Conservation (phyloP, 1,140 invertebrate species). For the Euura lappo region DNA sequence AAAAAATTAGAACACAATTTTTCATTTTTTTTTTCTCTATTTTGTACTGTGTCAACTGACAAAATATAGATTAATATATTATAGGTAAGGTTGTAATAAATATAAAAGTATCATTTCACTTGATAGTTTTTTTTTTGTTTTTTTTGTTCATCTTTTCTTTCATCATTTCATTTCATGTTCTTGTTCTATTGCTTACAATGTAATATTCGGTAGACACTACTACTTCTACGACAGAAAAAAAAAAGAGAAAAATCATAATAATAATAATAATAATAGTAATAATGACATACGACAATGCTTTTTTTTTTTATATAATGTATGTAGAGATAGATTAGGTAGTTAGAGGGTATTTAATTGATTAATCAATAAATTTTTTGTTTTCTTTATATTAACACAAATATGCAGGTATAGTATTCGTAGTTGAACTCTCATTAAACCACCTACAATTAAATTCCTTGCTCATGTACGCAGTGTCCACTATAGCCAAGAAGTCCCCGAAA, state of each 20-base stretch:
- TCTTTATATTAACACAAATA: too few relatives aligned
- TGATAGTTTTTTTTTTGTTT: conserved; percentile 28
- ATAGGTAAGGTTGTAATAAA: conserved; percentile 42
- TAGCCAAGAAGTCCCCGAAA: too few relatives aligned
- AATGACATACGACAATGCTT: conserved; percentile 32
- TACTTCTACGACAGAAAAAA: conserved; percentile 27
- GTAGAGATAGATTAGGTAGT: background rate
- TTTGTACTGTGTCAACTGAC: conserved; percentile 9
- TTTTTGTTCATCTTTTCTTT: conserved; percentile 32
- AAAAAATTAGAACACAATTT: background rate
- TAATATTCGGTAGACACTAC: conserved; percentile 28
- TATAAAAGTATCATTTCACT: conserved; percentile 26
- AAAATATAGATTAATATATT: background rate
- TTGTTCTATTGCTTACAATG: conserved; percentile 22
- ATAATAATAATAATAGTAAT: conserved; percentile 22
- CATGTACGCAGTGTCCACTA: too few relatives aligned
- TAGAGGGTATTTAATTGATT: too few relatives aligned
- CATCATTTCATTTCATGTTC: background rate
- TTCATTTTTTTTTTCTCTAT: conserved; percentile 17
- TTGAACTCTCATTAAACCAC: too few relatives aligned
- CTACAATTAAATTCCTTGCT: too few relatives aligned
- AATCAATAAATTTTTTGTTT: too few relatives aligned
- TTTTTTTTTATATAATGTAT: conserved; percentile 12
- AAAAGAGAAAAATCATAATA: too few relatives aligned
- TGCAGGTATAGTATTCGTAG: too few relatives aligned